Base-by-base conservation (phyloP, 2,113 vertebrate species). In the Menidia beryllina region DNA sequence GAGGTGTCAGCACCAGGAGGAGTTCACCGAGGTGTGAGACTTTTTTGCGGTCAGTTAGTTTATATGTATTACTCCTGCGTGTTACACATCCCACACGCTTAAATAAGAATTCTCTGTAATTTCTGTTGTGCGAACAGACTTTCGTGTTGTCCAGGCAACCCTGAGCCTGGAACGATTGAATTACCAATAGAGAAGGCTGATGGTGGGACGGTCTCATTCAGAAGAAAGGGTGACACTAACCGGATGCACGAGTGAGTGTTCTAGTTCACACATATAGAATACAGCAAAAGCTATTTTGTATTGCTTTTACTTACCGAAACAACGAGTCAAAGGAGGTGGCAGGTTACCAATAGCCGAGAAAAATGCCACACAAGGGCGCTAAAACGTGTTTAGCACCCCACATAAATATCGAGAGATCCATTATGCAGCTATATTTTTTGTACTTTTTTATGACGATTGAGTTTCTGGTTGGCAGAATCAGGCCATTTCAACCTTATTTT, bases 161-260 rank as follows among this genome's bases (percentile, higher is more conserved):
- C 9, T 6, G 69, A 43, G 24, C 11, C 17, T 1, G 39, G 47
- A 47, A 59, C 53, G 82, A 85, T 88, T 76, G 66, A 70, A 57
- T 91, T 88, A 85, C 88, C n/a, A n/a, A n/a, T n/a, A n/a, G 51
- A 57, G 20, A 15, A 30, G 47, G 71, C 75, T 83, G 73, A 58
- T 58, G 6, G n/a, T 34, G 1, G 20, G 24, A 52, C 30, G 13
- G 20, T 55, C 3, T 20, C n/a, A 2, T 2, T 4, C 21, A 50
- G 21, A 34, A 58, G 49, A 61, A 41, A 9, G 69, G 7, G 30
- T 20, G 25, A 77, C 51, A 23, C 4, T 6, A 58, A 17, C 34
- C n/a, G 26, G 1, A 15, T 5, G 2, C 14, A 7, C 51, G 27
- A 63, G 47, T 47, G 30, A 23, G 8, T 13, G 15, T 48, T 36